phyloP scores from a whole-genome alignment of 2,888 invertebrate genomes.

The Drosophila kuntzei region DNA sequence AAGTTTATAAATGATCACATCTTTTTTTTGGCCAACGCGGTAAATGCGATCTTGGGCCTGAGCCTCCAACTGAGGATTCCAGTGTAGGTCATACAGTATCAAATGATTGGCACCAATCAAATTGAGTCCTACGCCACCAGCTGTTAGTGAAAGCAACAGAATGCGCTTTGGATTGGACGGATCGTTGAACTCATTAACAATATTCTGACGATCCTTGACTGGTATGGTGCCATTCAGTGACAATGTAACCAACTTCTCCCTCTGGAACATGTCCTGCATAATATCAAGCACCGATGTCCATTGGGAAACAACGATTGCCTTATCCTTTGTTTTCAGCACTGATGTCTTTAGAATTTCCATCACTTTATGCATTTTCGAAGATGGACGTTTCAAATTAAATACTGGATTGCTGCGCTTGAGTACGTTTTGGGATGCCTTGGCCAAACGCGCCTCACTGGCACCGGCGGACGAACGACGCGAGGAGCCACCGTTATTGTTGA shows the following conservation, averaged over 20 bases:
- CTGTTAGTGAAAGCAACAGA: conserved; percentile 94
- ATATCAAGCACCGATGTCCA: conserved; percentile 94
- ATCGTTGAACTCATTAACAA: conserved; percentile 91
- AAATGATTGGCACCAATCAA: conserved; percentile 96
- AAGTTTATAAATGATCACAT: conserved; percentile 94
- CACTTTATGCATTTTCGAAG: conserved; percentile 89
- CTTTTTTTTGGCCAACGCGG: conserved; percentile 93
- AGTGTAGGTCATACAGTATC: conserved; percentile 95
- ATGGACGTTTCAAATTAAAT: conserved; percentile 87
- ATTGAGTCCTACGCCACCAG: conserved; percentile 98
- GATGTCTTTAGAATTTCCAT: conserved; percentile 87
- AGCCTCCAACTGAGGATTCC: conserved; percentile 98
- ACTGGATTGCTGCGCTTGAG: conserved; percentile 90
- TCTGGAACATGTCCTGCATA: conserved; percentile 88
- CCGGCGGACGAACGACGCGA: conserved; percentile 4
- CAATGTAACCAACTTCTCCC: conserved; percentile 87
- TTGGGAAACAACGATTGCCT: conserved; percentile 95
- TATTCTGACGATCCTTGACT: conserved; percentile 89
- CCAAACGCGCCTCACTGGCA: conserved; percentile 84
- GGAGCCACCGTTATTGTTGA: conserved; percentile 82
- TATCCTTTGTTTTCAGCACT: conserved; percentile 87
- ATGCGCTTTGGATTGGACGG: conserved; percentile 87
- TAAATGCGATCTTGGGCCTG: conserved; percentile 98
- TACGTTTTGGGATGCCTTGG: conserved; percentile 88
- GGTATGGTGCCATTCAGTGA: conserved; percentile 92